Evolutionary conservation across 2,888 invertebrate species (phyloP), one percentile per base, ranked within the genome.

Genomic region (Eristalis pertinax): DNA sequence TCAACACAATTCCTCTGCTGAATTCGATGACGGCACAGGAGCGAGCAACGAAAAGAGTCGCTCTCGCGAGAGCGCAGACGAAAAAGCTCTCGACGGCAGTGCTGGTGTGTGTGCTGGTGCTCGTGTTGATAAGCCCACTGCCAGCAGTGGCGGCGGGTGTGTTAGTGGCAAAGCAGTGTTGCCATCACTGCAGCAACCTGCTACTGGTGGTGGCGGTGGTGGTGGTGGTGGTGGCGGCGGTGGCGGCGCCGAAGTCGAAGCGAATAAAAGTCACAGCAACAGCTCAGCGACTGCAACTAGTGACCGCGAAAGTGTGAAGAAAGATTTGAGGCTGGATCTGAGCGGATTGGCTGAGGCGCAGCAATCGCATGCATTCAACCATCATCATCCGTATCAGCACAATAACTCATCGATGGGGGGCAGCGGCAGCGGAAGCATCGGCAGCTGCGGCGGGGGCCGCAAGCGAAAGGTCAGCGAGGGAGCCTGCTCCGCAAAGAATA

Each of bases 381-480:
- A 92, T 89, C 90, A 91, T 90, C 90, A 91, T 90, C 90, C 91
- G 90, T 90, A 91, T 90, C 90, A 91, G 79, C 91, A 92, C 22
- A 72, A 91, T 65, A 90, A 90, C 84, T 89, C 89, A 89, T 89
- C 70, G 60, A 69, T 69, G 63, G 65, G 62, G 13, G 86, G 88
- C 76, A 90, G 90, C 70, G 89, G 79, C 63, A 84, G 75, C n/a
- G 89, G 83, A 29, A 89, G 87, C 81, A 81, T 87, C 2, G 84
- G 89, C 4, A 89, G 89, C n/a, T 89, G 90, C 69, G 90, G 90
- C 50, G 90, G 32, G 32, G 32, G 91, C 68, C 90, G 93, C 82
- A 93, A 93, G 87, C 91, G 93, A 63, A 92, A 92, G 90, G 90
- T 91, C 80, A 93, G 93, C 89, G 93, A 92, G 91, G 93, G 92